Conservation (phyloP, 2,113 vertebrate species). For the Misgurnus mizolepis region DNA sequence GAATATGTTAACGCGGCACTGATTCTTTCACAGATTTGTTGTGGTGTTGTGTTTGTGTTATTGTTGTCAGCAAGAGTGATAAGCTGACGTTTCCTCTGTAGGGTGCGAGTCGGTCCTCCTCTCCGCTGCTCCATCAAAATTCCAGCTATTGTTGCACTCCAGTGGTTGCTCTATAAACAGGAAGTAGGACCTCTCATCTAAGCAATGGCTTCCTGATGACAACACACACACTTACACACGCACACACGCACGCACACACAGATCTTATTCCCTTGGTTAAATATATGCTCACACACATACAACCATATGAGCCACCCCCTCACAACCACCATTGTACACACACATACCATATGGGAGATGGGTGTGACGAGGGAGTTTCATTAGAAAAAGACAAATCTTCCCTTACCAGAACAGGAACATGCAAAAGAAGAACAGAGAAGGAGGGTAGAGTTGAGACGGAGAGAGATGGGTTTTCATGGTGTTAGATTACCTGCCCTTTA, state of each 20-base stretch:
- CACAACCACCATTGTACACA: background rate
- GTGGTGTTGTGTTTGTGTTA: background rate
- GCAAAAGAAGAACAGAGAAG: slow-evolving; percentile 41
- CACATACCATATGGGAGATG: slow-evolving; percentile 72
- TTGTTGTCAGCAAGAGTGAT: slow-evolving; percentile 15
- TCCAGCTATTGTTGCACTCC: slow-evolving; percentile 50
- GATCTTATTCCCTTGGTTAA: slow-evolving; percentile 12
- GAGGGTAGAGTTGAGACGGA: slow-evolving; percentile 57
- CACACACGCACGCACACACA: slow-evolving; percentile 27
- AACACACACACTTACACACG: slow-evolving; percentile 6
- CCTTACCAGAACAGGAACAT: slow-evolving; percentile 59
- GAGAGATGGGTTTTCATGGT: slow-evolving; percentile 70
- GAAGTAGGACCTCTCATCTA: slow-evolving; percentile 48
- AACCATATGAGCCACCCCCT: background rate
- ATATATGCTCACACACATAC: background rate
- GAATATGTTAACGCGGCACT: background rate
- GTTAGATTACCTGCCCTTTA: slow-evolving; percentile 70
- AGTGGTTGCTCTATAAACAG: slow-evolving; percentile 53
- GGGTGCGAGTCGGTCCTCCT: slow-evolving; percentile 24
- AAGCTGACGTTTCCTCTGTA: slow-evolving; percentile 3
- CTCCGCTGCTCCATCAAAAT: slow-evolving; percentile 39
- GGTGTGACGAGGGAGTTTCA: slow-evolving; percentile 67
- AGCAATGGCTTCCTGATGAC: slow-evolving; percentile 47
- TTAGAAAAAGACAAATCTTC: slow-evolving; percentile 65
- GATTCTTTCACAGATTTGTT: background rate